A percentile compares a stretch with the other conserved stretches of the same genome.
These are phyloP conservation scores for Gobio gobio DNA, from an alignment of 2,113 vertebrate genomes.

Conservation along the genomic window DNA sequence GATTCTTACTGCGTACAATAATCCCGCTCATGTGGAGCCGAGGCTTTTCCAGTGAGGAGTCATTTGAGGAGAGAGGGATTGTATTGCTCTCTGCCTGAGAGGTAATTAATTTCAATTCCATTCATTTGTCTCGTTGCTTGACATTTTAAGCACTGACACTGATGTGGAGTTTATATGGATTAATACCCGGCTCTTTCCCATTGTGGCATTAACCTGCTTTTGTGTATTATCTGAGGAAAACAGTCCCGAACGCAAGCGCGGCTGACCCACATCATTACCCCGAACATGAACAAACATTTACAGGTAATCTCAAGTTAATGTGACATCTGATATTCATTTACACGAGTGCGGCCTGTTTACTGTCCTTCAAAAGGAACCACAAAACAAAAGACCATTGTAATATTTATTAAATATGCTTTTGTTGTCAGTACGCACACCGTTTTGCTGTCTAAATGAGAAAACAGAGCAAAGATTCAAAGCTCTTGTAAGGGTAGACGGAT, in stretches of 20 bases:
- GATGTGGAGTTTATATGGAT: slow-evolving; percentile 42
- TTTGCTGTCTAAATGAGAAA: slow-evolving; percentile 22
- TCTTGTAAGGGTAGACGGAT: neutral
- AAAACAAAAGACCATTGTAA: slow-evolving; percentile 22
- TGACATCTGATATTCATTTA: slow-evolving; percentile 38
- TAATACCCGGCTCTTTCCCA: slow-evolving; percentile 41
- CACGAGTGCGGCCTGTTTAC: slow-evolving; percentile 10
- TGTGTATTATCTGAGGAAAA: slow-evolving; percentile 53
- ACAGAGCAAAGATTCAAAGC: neutral
- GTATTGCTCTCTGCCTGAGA: slow-evolving; percentile 46
- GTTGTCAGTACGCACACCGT: neutral
- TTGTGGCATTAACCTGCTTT: slow-evolving; percentile 37
- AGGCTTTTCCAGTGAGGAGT: slow-evolving; percentile 33
- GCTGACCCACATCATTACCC: slow-evolving; percentile 35
- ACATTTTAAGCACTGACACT: slow-evolving; percentile 50
- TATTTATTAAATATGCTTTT: slow-evolving; percentile 18
- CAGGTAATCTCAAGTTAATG: slow-evolving; percentile 44
- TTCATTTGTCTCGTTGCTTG: slow-evolving; percentile 45
- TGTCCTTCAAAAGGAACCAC: neutral
- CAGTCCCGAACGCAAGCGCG: slow-evolving; percentile 14
- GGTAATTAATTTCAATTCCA: slow-evolving; percentile 52
- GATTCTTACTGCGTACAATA: neutral
- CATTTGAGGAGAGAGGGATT: slow-evolving; percentile 36
- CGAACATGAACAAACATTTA: slow-evolving; percentile 7
- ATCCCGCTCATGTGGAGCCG: slow-evolving; percentile 19